phyloP scores from a whole-genome alignment of 2,888 invertebrate species.

The Tipula confusa region DNA sequence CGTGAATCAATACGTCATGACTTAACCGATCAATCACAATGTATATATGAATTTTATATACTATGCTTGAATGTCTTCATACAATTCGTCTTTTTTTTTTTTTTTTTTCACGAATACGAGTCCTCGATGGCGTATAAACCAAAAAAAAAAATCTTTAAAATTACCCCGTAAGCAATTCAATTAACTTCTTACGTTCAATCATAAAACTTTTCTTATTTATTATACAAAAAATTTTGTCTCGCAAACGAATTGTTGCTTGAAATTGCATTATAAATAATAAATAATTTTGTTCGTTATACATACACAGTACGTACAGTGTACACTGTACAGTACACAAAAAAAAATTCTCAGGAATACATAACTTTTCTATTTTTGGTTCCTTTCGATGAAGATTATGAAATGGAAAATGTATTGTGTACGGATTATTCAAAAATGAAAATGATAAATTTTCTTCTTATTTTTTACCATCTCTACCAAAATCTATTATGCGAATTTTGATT shows the following conservation, averaged over 20 bases:
- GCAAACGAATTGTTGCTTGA: not conserved
- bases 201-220: not conserved
- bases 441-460: not conserved
- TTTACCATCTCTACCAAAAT: not conserved
- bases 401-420: not conserved
- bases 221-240: not conserved
- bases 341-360: not conserved
- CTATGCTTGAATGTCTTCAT: not conserved
- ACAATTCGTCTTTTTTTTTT: not conserved
- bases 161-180: not conserved
- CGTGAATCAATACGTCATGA: not conserved
- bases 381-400: no score
- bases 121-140: no score
- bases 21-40: not conserved
- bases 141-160: not conserved
- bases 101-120: no score
- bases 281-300: not conserved
- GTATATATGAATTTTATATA: not conserved
- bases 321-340: not conserved
- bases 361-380: not conserved
- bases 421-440: not conserved
- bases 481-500: not conserved
- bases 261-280: not conserved
- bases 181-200: not conserved
- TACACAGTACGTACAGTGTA: not conserved